These are phyloP conservation scores for Conistra vaccinii DNA, from an alignment of 2,888 invertebrate species.

Conservation along the genomic window DNA sequence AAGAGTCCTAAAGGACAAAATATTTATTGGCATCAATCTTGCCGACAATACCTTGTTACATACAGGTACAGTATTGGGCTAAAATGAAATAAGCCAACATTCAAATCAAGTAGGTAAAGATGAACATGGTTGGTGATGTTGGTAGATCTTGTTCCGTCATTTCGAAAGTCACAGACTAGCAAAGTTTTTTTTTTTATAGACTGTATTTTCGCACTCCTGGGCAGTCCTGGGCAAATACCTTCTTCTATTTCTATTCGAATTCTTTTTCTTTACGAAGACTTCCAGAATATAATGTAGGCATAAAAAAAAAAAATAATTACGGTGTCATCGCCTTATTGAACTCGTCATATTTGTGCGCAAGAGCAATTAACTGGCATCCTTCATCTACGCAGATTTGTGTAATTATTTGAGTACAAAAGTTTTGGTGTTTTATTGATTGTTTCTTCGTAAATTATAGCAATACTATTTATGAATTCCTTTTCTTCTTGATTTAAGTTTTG, in stretches of 20 bases:
- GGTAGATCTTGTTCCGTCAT: neutral
- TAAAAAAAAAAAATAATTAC: neutral
- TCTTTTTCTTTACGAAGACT: no score
- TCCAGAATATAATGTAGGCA: no score
- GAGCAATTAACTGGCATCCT: constrained; percentile 65
- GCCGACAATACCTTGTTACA: neutral
- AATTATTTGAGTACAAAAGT: constrained; percentile 24
- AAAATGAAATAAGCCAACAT: neutral
- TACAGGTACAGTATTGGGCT: neutral
- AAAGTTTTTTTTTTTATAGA: neutral
- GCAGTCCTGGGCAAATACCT: neutral
- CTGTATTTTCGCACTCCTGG: neutral
- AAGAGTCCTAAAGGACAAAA: neutral
- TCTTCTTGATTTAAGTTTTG: neutral
- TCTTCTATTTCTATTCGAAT: no score
- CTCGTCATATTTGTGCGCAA: constrained; percentile 59
- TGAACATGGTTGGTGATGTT: no score
- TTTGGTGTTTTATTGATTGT: constrained; percentile 26
- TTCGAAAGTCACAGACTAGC: neutral
- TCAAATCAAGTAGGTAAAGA: neutral
- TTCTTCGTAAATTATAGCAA: neutral
- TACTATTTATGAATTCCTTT: neutral
- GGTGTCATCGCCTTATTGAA: constrained; percentile 34
- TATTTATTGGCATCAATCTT: neutral
- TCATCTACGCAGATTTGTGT: constrained; percentile 41